Base-by-base conservation (phyloP, 2,797 vertebrate species). In the Lepilemur ruficaudatus region DNA sequence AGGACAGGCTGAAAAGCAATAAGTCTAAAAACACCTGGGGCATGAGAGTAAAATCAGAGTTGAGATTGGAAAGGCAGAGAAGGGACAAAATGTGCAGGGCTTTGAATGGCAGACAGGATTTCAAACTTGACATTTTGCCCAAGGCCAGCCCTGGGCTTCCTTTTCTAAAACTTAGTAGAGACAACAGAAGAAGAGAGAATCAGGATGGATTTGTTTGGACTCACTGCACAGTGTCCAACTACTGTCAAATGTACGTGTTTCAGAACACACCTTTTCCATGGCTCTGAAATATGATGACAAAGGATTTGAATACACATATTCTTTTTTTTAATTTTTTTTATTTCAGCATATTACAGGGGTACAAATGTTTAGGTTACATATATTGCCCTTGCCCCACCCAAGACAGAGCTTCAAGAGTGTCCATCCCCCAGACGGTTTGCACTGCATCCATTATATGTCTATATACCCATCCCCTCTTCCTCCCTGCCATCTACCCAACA, bases 61-160 rank as follows among this genome's bases (percentile, higher is more conserved):
- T 81, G 20, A 79, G 43, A 75, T 7, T 25, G 73, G 17, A 67
- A 90, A 93, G 20, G 12, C 10, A 70, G 46, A 70, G 9, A 57
- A 69, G n/a, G 22, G 41, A 89, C 52, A 73, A 82, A 93, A 65
- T 80, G 30, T 25, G 59, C 13, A 5, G 35, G 20, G 30, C 23
- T 92, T 69, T 90, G 41, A 82, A 50, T 46, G 67, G 55, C n/a
- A 32, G n/a, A 7, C n/a, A 73, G 4, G 65, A 59, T 84, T 79
- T 89, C 55, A 23, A 95, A 92, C 57, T 59, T 59, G 63, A 96
- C 55, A 65, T 94, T 92, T 96, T 92, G 72, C 93, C 55, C 52
- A 61, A 52, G 88, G 93, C 52, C 46, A 84, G 65, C 81, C 35
- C 25, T 65, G 8, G 65, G 76, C 57, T 72, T 52, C 17, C 30